Base-by-base conservation (phyloP, 2,888 invertebrate species). In the Scaptomyza cyrtandrae region DNA sequence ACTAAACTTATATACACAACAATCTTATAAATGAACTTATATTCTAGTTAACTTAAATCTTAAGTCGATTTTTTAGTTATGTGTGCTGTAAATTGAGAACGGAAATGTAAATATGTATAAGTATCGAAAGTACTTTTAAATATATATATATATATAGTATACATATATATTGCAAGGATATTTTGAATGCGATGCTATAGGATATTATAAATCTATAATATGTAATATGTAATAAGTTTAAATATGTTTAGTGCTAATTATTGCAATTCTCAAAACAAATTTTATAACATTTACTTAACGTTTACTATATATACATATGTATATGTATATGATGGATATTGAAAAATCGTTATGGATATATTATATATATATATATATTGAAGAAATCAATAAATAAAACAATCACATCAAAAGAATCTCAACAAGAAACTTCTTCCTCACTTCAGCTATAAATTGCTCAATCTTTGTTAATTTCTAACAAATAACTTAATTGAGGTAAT, bases 241-340 rank as follows among this genome's bases (percentile, higher is more conserved):
- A 83, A 76, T 84, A 86, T 70, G 76, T 83, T 71, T 83, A 88
- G 84, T 80, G 66, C 66, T 88, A 88, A 85, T 76, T 86, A 85
- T 55, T 79, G 84, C 88, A 88, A 86, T 88, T 85, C 85, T 85
- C 85, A 84, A 76, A 58, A 75, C 55, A 76, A 61, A 69, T 84
- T 88, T 86, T 86, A 82, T 84, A 83, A 86, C 78, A 86, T 88
- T 88, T 88, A 84, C 86, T 73, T 88, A 87, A 86, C 65, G 75
- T 86, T 83, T 88, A 85, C 79, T 56, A 59, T 65, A 44, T 71
- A 59, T 72, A 71, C 67, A 59, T 73, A 75, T 67, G 57, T 78
- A 79, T 65, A 75, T 75, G 61, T 39, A 60, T 53, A 70, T 74
- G 71, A 54, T 62, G 35, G 62, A 68, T 68, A 66, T 67, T 62